Evolutionary conservation across 1,140 invertebrate species (phyloP).

Genomic region (Subanguina moxae): DNA sequence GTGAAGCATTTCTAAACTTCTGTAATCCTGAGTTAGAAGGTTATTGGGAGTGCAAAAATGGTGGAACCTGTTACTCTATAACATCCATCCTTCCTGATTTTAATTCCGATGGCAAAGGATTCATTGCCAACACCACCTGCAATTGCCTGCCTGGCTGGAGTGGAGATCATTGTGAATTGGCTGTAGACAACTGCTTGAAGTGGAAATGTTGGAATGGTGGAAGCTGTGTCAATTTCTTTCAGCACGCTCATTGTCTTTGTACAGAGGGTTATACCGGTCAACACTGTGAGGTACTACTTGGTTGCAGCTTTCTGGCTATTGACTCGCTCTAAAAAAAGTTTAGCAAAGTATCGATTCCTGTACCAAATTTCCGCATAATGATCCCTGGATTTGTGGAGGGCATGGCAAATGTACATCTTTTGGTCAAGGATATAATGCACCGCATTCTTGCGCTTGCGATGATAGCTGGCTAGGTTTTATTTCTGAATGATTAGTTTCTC

Average conservation of each 20-base stretch:
- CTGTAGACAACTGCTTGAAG: neutral
- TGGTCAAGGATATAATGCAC: slow-evolving; percentile 10
- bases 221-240: neutral
- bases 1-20: slow-evolving; percentile 2
- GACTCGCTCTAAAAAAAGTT: neutral
- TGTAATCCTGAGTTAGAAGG: slow-evolving; percentile 11
- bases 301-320: neutral
- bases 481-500: neutral
- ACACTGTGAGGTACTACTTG: slow-evolving; percentile 12
- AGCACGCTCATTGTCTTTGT: slow-evolving; percentile 14
- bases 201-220: slow-evolving; percentile 8
- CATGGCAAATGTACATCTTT: slow-evolving; percentile 4
- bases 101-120: neutral
- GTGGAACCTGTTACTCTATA: slow-evolving; percentile 9
- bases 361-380: neutral
- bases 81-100: neutral
- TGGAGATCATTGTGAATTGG: slow-evolving; percentile 8
- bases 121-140: neutral
- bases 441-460: slow-evolving; percentile 8
- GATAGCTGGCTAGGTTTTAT: neutral
- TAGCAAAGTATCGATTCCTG: slow-evolving; percentile 3
- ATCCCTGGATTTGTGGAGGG: slow-evolving; percentile 14
- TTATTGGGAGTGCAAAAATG: slow-evolving; percentile 2
- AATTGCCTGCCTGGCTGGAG: slow-evolving; percentile 7
- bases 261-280: slow-evolving; percentile 11